Conservation (phyloP, 2,888 invertebrate species). For the Chrysopilus asiliformis region DNA sequence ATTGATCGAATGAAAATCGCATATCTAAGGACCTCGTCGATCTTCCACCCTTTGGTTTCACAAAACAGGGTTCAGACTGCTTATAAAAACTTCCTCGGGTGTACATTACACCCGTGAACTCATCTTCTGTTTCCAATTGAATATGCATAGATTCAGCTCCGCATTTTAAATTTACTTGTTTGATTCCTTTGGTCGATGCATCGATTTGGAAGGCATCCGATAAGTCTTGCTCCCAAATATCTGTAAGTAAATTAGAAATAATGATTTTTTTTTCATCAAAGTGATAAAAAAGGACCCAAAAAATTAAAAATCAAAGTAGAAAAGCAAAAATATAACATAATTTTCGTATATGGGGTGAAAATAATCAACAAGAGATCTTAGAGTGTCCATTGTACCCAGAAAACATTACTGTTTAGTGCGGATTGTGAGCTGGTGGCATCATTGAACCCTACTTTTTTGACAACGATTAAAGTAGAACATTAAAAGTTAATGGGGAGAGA, state of each 20-base stretch:
- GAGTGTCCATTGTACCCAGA: too few relatives aligned
- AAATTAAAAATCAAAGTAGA: background rate
- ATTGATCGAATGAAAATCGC: slow-evolving; percentile 42
- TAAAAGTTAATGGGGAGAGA: too few relatives aligned
- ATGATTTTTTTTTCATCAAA: too few relatives aligned
- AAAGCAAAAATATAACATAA: background rate
- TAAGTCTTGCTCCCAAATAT: slow-evolving; percentile 41
- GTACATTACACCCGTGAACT: slow-evolving; percentile 48
- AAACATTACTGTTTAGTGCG: too few relatives aligned
- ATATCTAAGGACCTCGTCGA: slow-evolving; percentile 39
- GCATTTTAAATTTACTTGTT: slow-evolving; percentile 43
- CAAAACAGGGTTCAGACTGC: slow-evolving; percentile 42
- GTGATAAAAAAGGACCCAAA: background rate
- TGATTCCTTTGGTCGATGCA: slow-evolving; percentile 42
- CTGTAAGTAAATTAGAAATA: slow-evolving; percentile 23
- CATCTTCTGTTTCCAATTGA: slow-evolving; percentile 39
- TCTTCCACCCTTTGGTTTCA: slow-evolving; percentile 36
- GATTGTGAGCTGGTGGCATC: too few relatives aligned
- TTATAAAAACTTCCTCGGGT: slow-evolving; percentile 47
- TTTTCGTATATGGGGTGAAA: too few relatives aligned
- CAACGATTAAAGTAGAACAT: too few relatives aligned
- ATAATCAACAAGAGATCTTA: too few relatives aligned
- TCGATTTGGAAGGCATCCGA: slow-evolving; percentile 44
- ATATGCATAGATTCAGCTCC: slow-evolving; percentile 44
- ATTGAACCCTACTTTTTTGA: too few relatives aligned